A percentile compares a stretch with the other conserved stretches of the same genome.
Conservation (phyloP, 2,113 vertebrate genomes). For the Hemiprocne comata region DNA sequence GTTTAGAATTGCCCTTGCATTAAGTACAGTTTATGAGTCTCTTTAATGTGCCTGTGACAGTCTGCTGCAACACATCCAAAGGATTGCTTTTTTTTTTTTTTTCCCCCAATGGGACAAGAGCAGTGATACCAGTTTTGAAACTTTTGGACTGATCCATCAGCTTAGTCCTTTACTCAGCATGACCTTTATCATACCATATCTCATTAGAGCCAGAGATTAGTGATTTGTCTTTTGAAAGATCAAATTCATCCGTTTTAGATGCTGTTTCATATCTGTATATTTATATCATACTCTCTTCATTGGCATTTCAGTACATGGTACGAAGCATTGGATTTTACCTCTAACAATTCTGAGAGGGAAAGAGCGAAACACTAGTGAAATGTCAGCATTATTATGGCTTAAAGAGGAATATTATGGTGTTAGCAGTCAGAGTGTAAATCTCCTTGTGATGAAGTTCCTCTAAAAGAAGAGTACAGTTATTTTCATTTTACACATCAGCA, state of each 20-base stretch:
- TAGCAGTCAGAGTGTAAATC: background rate
- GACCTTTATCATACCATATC: conserved; percentile 38
- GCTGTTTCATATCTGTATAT: conserved; percentile 32
- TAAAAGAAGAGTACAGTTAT: background rate
- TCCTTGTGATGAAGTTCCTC: conserved; percentile 1
- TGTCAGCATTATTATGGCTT: conserved; percentile 22
- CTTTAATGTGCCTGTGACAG: background rate
- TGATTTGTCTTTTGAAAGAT: conserved; percentile 47
- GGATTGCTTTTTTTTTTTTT: background rate
- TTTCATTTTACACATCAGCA: conserved; percentile 39
- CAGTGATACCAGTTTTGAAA: conserved; percentile 8
- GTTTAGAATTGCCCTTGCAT: conserved; percentile 24
- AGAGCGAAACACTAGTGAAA: background rate
- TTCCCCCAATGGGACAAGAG: background rate
- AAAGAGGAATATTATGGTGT: conserved; percentile 11
- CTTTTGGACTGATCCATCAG: background rate
- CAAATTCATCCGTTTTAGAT: conserved; percentile 37
- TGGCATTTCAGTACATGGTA: background rate
- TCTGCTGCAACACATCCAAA: background rate
- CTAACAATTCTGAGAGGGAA: background rate
- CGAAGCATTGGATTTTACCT: background rate
- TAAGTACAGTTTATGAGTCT: conserved; percentile 9
- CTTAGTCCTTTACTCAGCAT: conserved; percentile 9
- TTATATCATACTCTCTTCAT: conserved; percentile 17
- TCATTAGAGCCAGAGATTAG: conserved; percentile 41